Base-by-base conservation (phyloP, 2,113 vertebrate species). In the Vulpes ferrilata region DNA sequence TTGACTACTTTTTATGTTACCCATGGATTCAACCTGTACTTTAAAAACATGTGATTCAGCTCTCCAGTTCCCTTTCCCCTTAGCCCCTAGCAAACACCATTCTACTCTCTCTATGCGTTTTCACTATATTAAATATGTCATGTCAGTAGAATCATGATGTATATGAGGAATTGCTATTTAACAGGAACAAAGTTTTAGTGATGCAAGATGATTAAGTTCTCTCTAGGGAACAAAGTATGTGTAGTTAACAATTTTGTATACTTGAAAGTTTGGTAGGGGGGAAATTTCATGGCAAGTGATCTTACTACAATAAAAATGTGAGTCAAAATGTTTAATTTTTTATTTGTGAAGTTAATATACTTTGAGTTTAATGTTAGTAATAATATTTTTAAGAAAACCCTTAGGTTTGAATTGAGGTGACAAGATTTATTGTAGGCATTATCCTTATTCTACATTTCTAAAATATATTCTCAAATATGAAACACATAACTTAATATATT, bases 341-440 rank as follows among this genome's bases (percentile, higher is more conserved):
- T 32, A 87, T 80, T 60, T 67, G 90, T 90, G 22, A 0, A 43
- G 64, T 65, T 69, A 32, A 30, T 51, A 92, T 96, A 88, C 20
- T 53, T 97, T 90, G 30, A 93, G 32, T 32, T 96, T 96, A 55
- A 69, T 90, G 85, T 82, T 96, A 90, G 2, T 88, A 97, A 15
- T 23, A 83, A 79, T 96, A 87, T 82, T 94, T 16, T 90, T 35
- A 1, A 35, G 73, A 62, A 43, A 53, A 93, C 80, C 38, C 2
- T 93, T 86, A 51, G 23, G 43, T 74, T 95, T 95, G 80, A 83
- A 1, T 80, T 89, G 5, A 12, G 27, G 9, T 59, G 30, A 82
- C 0, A 79, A 93, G 25, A 53, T 92, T 22, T 78, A 0, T 76
- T 83, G 59, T 71, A 55, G 95, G 87, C 78, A 23, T 80, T 13